Base-by-base conservation (phyloP, 2,113 vertebrate species). In the Callopanchax toddi region DNA sequence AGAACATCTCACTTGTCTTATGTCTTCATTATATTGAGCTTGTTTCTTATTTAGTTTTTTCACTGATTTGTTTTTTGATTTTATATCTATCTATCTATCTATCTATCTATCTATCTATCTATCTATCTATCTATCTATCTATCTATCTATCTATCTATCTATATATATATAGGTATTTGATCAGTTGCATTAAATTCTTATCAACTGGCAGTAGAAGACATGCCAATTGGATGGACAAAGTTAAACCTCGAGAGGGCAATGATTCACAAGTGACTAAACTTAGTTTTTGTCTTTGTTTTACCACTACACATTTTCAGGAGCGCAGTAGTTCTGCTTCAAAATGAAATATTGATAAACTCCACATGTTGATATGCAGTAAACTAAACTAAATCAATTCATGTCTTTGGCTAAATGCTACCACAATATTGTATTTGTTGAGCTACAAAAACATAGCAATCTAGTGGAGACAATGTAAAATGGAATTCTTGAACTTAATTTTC, bases 321-420 rank as follows among this genome's bases (percentile, higher is more conserved):
- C 11, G 7, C 53, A 29, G 39, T 52, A 34, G 6, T 29, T 32
- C 11, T 29, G 10, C 50, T 22, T 56, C 20, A 23, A 67, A 29
- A 34, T 42, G 57, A 12, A 48, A 40, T 36, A 22, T 29, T 54
- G 9, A 60, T 22, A 55, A 49, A 2, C 50, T 48, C 16, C 55
- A 71, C 11, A 26, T 29, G 17, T 39, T 23, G 3, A 37, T 32
- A 42, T 20, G 18, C 8, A 44, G 25, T 2, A 18, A 11, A 11
- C 21, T 25, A 29, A 37, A 63, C 37, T 21, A n/a, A 43, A 40
- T 40, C 37, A 51, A 16, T 25, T 23, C 1, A 50, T 45, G 44
- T 37, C 15, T 26, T 9, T 5, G 7, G 42, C 21, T 1, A 56
- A 10, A 25, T 25, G n/a, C 5, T 45, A 17, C 21, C 15, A 42